Evolutionary conservation across 92 coral and sea anemone genomes (phyloP).

Genomic region (Desmophyllum pertusum): DNA sequence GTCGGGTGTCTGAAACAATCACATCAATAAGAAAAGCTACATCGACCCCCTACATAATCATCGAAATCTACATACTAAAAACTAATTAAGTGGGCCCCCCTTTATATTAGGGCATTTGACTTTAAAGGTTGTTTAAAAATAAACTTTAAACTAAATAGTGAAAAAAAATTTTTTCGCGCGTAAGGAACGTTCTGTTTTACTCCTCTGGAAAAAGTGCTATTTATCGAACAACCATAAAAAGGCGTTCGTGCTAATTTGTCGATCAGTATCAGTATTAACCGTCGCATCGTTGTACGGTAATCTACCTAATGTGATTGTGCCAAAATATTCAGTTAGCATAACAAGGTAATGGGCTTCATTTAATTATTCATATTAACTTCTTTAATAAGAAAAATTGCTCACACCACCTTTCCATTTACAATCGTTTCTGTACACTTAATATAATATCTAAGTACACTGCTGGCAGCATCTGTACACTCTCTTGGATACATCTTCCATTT

Average conservation of each 20-base stretch:
- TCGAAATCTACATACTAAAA: background rate
- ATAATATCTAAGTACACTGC: background rate
- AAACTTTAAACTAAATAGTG: too few relatives aligned
- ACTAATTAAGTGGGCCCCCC: background rate
- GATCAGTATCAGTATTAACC: too few relatives aligned
- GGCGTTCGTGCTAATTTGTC: too few relatives aligned
- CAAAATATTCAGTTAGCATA: too few relatives aligned
- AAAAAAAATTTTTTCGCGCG: constrained; percentile 1
- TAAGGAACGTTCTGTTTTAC: background rate
- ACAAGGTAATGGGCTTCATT: too few relatives aligned
- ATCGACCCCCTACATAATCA: background rate
- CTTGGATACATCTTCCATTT: background rate
- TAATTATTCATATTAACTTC: background rate
- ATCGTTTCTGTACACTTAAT: too few relatives aligned
- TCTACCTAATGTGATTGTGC: too few relatives aligned
- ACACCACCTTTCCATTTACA: background rate
- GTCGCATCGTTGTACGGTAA: too few relatives aligned
- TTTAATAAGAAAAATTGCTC: background rate
- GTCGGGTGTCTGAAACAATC: too few relatives aligned
- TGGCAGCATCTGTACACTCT: background rate
- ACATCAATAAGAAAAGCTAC: background rate
- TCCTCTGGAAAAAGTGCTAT: background rate
- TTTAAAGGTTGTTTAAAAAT: background rate
- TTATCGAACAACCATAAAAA: too few relatives aligned
- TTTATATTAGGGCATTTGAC: background rate